Conservation (phyloP, 2,888 invertebrate genomes). For the Teleogryllus oceanicus region DNA sequence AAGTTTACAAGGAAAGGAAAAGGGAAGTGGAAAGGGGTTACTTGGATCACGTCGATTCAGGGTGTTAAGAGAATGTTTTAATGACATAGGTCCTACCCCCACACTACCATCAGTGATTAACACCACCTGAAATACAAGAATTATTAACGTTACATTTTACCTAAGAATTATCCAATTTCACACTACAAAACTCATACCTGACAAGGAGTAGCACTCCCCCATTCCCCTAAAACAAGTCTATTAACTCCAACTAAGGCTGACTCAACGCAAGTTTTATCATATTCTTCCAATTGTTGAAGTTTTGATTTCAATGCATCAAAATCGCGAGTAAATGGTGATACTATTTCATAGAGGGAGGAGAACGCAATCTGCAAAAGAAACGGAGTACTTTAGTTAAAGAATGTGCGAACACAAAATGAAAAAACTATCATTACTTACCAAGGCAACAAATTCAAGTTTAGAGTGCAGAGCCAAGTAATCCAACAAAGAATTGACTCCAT, state of each 20-base stretch:
- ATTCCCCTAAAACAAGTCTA: slow-evolving; percentile 76
- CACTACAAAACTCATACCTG: slow-evolving; percentile 56
- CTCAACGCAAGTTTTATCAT: slow-evolving; percentile 82
- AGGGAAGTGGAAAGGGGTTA: slow-evolving; percentile 66
- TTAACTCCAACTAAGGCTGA: slow-evolving; percentile 75
- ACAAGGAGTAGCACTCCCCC: slow-evolving; percentile 83
- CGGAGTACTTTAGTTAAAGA: neutral
- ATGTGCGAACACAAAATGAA: neutral
- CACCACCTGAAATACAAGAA: slow-evolving; percentile 53
- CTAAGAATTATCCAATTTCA: neutral
- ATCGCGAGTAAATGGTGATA: slow-evolving; percentile 84
- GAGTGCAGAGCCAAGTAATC: slow-evolving; percentile 62
- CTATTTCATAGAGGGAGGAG: slow-evolving; percentile 57
- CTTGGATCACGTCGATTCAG: slow-evolving; percentile 48
- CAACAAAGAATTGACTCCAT: slow-evolving; percentile 62
- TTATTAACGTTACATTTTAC: neutral
- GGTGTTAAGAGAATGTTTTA: slow-evolving; percentile 56
- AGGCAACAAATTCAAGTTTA: slow-evolving; percentile 67
- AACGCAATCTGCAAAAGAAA: slow-evolving; percentile 49
- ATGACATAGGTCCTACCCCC: slow-evolving; percentile 63
- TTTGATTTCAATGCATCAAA: slow-evolving; percentile 74
- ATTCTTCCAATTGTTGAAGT: slow-evolving; percentile 72
- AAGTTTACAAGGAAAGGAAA: slow-evolving; percentile 76
- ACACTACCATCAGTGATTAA: slow-evolving; percentile 73
- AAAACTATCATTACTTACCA: slow-evolving; percentile 53